Conservation (phyloP, 2,888 invertebrate genomes). For the Tetropium fuscum region DNA sequence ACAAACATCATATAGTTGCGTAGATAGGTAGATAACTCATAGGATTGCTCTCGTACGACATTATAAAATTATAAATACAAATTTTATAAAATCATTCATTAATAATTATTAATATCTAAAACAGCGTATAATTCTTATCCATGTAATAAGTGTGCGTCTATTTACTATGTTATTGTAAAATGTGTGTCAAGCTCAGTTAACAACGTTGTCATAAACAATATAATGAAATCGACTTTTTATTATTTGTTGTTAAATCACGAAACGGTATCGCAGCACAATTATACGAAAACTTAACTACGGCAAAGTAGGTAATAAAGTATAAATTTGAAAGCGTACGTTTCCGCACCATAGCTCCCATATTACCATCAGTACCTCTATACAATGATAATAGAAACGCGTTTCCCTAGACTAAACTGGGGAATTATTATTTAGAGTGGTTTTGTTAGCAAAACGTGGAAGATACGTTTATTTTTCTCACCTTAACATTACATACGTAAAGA, state of each 20-base stretch:
- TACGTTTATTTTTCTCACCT: background rate
- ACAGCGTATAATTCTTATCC: too few species aligned
- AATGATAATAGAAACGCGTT: conserved; percentile 46
- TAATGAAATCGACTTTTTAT: background rate
- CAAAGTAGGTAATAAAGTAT: conserved; percentile 29
- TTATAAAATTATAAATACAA: too few species aligned
- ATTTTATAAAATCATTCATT: too few species aligned
- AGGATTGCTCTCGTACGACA: too few species aligned
- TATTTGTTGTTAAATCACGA: conserved; percentile 1
- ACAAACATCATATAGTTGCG: too few species aligned
- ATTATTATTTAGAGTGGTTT: conserved; percentile 21
- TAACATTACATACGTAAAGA: background rate
- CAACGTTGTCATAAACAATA: background rate
- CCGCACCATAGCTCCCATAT: conserved; percentile 40
- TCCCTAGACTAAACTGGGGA: conserved; percentile 16
- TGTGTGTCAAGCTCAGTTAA: too few species aligned
- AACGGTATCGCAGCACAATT: background rate
- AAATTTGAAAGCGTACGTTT: conserved; percentile 39
- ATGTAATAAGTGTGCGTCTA: too few species aligned
- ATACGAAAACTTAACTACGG: conserved; percentile 13
- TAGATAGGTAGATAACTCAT: too few species aligned
- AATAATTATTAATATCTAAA: too few species aligned
- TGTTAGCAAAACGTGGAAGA: conserved; percentile 23
- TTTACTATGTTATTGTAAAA: too few species aligned
- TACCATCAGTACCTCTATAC: conserved; percentile 36